These are phyloP conservation scores for Zaprionus vittiger DNA, from an alignment of 1,140 invertebrate species.

Conservation along the genomic window DNA sequence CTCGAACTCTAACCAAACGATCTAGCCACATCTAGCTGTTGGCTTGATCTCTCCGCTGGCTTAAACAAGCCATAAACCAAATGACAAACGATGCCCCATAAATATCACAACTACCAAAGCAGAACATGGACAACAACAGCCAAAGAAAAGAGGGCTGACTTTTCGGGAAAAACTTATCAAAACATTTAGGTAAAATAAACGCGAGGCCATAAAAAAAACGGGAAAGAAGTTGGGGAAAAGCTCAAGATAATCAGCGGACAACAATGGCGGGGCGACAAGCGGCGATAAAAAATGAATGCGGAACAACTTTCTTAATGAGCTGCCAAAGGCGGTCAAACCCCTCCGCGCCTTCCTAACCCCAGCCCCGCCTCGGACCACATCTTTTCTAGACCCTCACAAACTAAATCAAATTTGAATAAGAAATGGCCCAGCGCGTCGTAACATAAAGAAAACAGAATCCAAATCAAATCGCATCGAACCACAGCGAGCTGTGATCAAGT, in stretches of 20 bases:
- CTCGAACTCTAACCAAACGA: background rate
- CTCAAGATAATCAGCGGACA: slow-evolving; percentile 69
- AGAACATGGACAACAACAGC: slow-evolving; percentile 40
- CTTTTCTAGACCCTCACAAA: slow-evolving; percentile 18
- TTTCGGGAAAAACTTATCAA: slow-evolving; percentile 67
- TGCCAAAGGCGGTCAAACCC: slow-evolving; percentile 70
- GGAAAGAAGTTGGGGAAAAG: slow-evolving; percentile 64
- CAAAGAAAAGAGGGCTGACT: slow-evolving; percentile 6
- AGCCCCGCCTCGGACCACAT: background rate
- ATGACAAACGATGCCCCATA: slow-evolving; percentile 79
- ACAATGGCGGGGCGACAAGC: slow-evolving; percentile 60
- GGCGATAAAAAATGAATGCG: slow-evolving; percentile 80
- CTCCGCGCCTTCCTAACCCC: background rate
- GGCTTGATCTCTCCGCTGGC: slow-evolving; percentile 25
- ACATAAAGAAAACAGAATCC: slow-evolving; percentile 30
- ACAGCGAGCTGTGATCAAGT: slow-evolving; percentile 65
- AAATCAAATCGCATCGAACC: slow-evolving; percentile 57
- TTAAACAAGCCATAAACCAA: slow-evolving; percentile 80
- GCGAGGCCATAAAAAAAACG: slow-evolving; percentile 64
- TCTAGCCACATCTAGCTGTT: background rate
- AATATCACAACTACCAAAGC: slow-evolving; percentile 59
- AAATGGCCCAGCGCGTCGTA: slow-evolving; percentile 55
- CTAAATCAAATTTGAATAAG: slow-evolving; percentile 82
- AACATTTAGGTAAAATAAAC: slow-evolving; percentile 82
- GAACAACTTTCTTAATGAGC: slow-evolving; percentile 83